Percentiles rank a stretch among this genome's conserved stretches.
Evolutionary conservation across 2,888 invertebrate genomes (phyloP).

Genomic region (Agrochola macilenta): DNA sequence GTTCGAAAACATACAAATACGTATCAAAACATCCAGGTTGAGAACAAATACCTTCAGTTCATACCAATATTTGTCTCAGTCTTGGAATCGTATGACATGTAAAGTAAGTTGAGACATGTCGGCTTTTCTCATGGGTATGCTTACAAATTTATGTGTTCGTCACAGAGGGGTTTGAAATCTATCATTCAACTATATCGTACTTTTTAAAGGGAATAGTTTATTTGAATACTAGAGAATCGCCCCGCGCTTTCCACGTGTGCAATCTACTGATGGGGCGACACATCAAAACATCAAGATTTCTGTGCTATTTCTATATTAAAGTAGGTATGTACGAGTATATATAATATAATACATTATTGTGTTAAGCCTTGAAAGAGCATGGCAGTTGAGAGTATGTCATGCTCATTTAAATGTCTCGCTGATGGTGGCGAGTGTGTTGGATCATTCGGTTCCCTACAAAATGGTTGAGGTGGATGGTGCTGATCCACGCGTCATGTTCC

Average conservation of each 20-base stretch:
- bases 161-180: background rate
- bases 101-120: constrained; percentile 11
- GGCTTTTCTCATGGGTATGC: background rate
- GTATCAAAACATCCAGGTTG: background rate
- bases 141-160: background rate
- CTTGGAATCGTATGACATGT: constrained; percentile 15
- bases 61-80: constrained; percentile 24
- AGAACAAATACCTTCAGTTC: background rate
- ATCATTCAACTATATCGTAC: background rate
- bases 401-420: too few species aligned
- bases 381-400: too few species aligned
- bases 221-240: too few species aligned
- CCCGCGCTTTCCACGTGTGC: background rate
- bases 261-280: background rate
- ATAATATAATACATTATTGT: too few species aligned
- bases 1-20: background rate
- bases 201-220: background rate
- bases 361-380: too few species aligned
- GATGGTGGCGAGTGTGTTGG: too few species aligned
- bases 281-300: background rate
- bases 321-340: too few species aligned
- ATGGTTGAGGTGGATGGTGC: too few species aligned
- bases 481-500: too few species aligned
- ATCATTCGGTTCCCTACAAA: too few species aligned
- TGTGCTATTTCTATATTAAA: background rate